Percentiles rank a stretch among this genome's conserved stretches.
These are phyloP conservation scores for Callipepla squamata DNA, from an alignment of 2,113 vertebrate species.

Conservation along the genomic window DNA sequence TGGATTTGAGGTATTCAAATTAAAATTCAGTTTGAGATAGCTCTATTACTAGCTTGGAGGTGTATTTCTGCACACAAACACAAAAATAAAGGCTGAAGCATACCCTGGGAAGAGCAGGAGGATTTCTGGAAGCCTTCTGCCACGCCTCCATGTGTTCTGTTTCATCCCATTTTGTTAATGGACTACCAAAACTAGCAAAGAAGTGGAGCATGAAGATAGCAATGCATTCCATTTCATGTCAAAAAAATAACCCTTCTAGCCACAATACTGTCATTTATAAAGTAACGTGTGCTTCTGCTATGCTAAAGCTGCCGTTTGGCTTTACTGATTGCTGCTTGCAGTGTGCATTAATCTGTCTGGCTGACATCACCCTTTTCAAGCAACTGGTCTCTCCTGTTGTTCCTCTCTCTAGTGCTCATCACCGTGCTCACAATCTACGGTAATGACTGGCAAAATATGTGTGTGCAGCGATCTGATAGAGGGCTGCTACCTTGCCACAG, in stretches of 20 bases:
- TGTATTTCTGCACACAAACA: not conserved
- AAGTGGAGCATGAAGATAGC: not conserved
- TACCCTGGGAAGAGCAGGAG: not conserved
- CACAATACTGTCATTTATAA: not conserved
- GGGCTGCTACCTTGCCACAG: not conserved
- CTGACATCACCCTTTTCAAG: not conserved
- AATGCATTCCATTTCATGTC: not conserved
- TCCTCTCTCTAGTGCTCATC: not conserved
- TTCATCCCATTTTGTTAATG: not conserved
- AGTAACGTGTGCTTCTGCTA: not conserved
- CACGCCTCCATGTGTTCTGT: rapidly evolving
- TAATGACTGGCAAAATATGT: not conserved
- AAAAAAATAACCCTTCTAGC: not conserved
- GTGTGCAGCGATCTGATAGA: not conserved
- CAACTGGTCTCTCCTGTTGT: not conserved
- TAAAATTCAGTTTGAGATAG: not conserved
- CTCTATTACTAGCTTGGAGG: not conserved
- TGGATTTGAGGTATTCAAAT: not conserved
- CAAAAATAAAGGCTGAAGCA: not conserved
- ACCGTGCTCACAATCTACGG: not conserved
- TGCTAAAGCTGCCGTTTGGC: not conserved
- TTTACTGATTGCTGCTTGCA: not conserved
- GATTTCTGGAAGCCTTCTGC: not conserved
- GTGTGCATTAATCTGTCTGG: not conserved
- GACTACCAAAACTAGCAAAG: not conserved